Evolutionary conservation across 1,140 invertebrate species (phyloP).

Genomic region (Drosophila ambigua): DNA sequence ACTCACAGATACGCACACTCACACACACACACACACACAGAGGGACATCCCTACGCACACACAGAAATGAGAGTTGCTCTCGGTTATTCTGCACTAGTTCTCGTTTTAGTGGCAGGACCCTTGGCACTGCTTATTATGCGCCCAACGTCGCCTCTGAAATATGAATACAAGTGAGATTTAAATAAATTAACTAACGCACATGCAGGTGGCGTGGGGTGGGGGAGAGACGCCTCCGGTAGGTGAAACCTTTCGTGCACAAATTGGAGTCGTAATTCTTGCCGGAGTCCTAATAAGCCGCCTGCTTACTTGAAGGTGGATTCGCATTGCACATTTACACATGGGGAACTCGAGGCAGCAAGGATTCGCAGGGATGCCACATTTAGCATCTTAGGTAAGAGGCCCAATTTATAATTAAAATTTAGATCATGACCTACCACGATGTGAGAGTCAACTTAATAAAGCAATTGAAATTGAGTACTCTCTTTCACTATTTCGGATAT

Average conservation of each 20-base stretch:
- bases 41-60: background rate
- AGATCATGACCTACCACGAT: no score
- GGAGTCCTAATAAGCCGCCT: background rate
- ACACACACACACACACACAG: slow-evolving; percentile 18
- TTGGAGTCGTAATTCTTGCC: slow-evolving; percentile 8
- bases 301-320: no score
- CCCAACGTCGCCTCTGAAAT: slow-evolving; percentile 63
- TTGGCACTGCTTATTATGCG: slow-evolving; percentile 70
- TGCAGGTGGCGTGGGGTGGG: background rate
- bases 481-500: no score
- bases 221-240: background rate
- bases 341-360: no score
- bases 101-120: background rate
- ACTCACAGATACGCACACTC: slow-evolving; percentile 15
- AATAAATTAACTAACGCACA: slow-evolving; percentile 74
- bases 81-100: slow-evolving; percentile 7
- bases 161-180: slow-evolving; percentile 79
- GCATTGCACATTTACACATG: no score
- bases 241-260: slow-evolving; percentile 9
- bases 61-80: slow-evolving; percentile 13
- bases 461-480: no score
- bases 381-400: no score
- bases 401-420: no score
- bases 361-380: no score
- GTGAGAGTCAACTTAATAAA: no score